Base-by-base conservation (phyloP, 2,113 vertebrate species). In the Clinocottus analis region DNA sequence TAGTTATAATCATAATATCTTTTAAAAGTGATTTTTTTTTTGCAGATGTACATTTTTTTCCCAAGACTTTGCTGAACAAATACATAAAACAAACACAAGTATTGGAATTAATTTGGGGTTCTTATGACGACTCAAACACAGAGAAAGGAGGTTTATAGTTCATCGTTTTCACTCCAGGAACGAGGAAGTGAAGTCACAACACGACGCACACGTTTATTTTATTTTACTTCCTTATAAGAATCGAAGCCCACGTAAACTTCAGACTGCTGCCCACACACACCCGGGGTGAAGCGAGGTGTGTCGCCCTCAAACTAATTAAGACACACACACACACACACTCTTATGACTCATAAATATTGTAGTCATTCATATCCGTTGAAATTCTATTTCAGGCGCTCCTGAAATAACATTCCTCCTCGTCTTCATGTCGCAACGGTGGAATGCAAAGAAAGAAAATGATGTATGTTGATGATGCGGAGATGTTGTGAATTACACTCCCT, bases 361-460 rank as follows among this genome's bases (percentile, higher is more conserved):
- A 16, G 29, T 65, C 73, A 37, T 58, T 75, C 75, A 47, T 16
- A 77, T 56, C 1, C 16, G 27, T 31, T 29, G 0, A 0, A 21
- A 19, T 66, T 74, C 79, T 75, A 79, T 84, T 74, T 63, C 0
- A 53, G 53, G 56, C 25, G 9, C n/a, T 81, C 59, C 5, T 33
- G 72, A 85, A 83, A 86, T 86, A 88, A 72, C 70, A 67, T 43
- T 59, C 37, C 43, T 13, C 35, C 67, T 33, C 33, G 39, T 68
- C 39, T 51, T 23, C 5, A 55, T 71, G 56, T 77, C 17, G 19
- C 47, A 63, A 21, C 59, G 7, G 23, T 70, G 61, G 17, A 69
- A 60, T 27, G 23, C 45, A 80, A 72, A 77, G 65, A n/a, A 68
- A 33, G 51, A 8, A 0, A 45, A 21, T 37, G 33, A 47, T 19